Evolutionary conservation across 2,888 invertebrate species (phyloP).

Genomic region (Anthophora plumipes): DNA sequence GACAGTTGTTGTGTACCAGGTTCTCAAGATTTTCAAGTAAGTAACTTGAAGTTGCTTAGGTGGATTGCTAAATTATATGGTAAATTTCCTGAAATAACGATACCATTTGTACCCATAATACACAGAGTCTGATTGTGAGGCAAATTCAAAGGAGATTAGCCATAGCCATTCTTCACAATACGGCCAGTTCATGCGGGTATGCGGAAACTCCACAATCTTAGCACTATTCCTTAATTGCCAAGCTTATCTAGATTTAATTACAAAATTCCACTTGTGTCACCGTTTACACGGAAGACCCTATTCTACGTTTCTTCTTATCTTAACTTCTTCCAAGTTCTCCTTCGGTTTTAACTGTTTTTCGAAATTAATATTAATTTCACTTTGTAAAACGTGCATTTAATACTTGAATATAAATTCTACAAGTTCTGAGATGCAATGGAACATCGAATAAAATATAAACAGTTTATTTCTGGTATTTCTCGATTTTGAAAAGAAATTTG

Average conservation of each 20-base stretch:
- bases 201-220: slow-evolving; percentile 27
- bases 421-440: neutral
- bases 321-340: neutral
- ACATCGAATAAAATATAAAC: neutral
- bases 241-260: slow-evolving; percentile 25
- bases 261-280: slow-evolving; percentile 7
- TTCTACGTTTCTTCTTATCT: neutral
- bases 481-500: neutral
- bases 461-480: neutral
- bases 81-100: neutral
- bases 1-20: neutral
- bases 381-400: neutral
- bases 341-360: neutral
- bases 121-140: neutral
- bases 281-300: neutral
- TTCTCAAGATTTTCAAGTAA: neutral
- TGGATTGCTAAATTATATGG: neutral
- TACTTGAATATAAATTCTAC: neutral
- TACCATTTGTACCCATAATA: slow-evolving; percentile 5
- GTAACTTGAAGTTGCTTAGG: neutral
- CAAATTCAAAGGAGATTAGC: slow-evolving; percentile 26
- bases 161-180: slow-evolving; percentile 18
- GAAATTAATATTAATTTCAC: neutral
- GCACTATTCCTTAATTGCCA: slow-evolving; percentile 22
- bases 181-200: slow-evolving; percentile 21